Conservation (phyloP, 1,140 invertebrate genomes). For the Sipha flava region DNA sequence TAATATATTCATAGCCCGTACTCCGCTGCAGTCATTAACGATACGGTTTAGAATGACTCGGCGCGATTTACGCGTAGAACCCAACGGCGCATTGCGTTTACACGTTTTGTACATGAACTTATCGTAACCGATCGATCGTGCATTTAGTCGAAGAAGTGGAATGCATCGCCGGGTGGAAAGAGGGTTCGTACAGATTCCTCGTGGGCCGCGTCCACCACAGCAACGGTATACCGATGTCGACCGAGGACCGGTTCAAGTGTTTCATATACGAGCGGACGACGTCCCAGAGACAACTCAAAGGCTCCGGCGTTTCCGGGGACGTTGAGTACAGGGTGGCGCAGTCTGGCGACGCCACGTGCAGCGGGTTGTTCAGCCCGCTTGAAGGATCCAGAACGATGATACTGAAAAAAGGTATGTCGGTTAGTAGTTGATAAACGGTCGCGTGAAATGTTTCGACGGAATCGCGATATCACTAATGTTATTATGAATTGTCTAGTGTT, state of each 20-base stretch:
- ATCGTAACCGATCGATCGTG: background rate
- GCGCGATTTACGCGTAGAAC: no score
- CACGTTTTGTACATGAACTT: no score
- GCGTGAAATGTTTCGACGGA: no score
- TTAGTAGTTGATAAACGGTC: no score
- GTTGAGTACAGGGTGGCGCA: conserved; percentile 48
- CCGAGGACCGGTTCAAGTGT: conserved; percentile 84
- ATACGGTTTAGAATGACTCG: no score
- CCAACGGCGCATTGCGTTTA: no score
- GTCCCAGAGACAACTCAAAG: background rate
- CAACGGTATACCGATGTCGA: conserved; percentile 62
- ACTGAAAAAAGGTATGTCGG: conserved; percentile 51
- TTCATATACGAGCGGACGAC: conserved; percentile 74
- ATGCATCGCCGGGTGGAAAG: conserved; percentile 58
- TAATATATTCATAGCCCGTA: no score
- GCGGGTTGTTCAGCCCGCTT: conserved; percentile 49
- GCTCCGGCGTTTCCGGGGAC: conserved; percentile 11
- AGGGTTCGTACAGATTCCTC: conserved; percentile 54
- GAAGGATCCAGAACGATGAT: conserved; percentile 54
- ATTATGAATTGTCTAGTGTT: no score
- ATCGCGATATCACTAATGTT: no score
- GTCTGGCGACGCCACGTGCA: conserved; percentile 62
- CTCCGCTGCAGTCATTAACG: no score
- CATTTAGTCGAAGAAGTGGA: conserved; percentile 54
- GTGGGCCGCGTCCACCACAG: conserved; percentile 61